phyloP scores from a whole-genome alignment of 2,888 invertebrate species.

The Helobdella robusta region DNA sequence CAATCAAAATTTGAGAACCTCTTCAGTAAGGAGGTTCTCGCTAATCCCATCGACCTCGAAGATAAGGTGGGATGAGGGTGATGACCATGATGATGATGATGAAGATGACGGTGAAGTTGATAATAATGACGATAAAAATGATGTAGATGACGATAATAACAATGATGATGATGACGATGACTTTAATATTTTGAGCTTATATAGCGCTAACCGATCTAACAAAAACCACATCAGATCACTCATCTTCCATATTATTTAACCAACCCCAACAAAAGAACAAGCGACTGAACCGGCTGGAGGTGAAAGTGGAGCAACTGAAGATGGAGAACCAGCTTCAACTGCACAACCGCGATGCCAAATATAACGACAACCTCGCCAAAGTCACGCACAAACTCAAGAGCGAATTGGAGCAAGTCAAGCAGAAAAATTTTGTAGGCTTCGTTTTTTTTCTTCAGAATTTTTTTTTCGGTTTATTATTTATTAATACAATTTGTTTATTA shows the following conservation, averaged over 20 bases:
- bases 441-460: not conserved
- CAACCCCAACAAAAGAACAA: too few relatives aligned
- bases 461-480: not conserved
- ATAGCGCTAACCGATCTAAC: too few relatives aligned
- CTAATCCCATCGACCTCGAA: slow-evolving; percentile 20
- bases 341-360: slow-evolving; percentile 16
- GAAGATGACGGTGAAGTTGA: too few relatives aligned
- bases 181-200: too few relatives aligned
- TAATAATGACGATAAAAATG: too few relatives aligned
- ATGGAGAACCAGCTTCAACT: slow-evolving; percentile 23
- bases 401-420: slow-evolving; percentile 16
- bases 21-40: slow-evolving; percentile 16
- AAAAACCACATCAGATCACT: too few relatives aligned
- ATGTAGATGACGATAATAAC: too few relatives aligned
- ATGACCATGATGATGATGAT: too few relatives aligned
- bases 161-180: too few relatives aligned
- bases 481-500: too few relatives aligned
- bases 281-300: slow-evolving; percentile 11
- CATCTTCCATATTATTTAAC: too few relatives aligned
- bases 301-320: slow-evolving; percentile 22
- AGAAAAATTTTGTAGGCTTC: slow-evolving; percentile 9
- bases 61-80: not conserved
- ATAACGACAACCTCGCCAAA: slow-evolving; percentile 16
- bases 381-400: slow-evolving; percentile 14
- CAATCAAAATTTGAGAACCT: slow-evolving; percentile 14